These are phyloP conservation scores for Sycobia sp. DNA, from an alignment of 1,140 invertebrate genomes.

Conservation along the genomic window DNA sequence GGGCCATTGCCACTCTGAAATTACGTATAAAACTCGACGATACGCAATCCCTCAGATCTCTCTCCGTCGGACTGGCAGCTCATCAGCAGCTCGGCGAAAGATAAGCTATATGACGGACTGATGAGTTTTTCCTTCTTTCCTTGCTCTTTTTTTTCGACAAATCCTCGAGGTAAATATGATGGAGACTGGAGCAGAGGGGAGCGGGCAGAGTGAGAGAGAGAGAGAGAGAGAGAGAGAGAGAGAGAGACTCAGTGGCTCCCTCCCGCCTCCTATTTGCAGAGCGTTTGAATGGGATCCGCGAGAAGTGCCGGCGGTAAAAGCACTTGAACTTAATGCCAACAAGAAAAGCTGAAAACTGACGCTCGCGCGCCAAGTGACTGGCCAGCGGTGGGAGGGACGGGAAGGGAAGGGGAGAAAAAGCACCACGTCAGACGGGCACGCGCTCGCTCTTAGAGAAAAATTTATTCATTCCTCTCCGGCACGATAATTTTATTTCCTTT, in stretches of 20 bases:
- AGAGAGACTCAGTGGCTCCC: too few relatives aligned
- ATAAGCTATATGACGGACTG: not conserved
- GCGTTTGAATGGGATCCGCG: slow-evolving; percentile 25
- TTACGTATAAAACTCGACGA: too few relatives aligned
- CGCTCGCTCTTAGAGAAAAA: not conserved
- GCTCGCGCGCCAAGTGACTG: not conserved
- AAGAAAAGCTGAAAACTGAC: slow-evolving; percentile 30
- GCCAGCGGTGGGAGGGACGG: too few relatives aligned
- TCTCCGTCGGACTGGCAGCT: too few relatives aligned
- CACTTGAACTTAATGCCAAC: slow-evolving; percentile 32
- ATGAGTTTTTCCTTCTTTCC: too few relatives aligned
- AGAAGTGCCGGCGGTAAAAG: slow-evolving; percentile 23
- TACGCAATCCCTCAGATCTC: too few relatives aligned
- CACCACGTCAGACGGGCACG: not conserved
- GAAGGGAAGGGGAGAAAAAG: too few relatives aligned
- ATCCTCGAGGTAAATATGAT: slow-evolving; percentile 26
- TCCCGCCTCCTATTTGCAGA: slow-evolving; percentile 29
- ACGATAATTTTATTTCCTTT: too few relatives aligned
- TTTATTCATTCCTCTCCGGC: too few relatives aligned
- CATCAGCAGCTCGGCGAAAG: not conserved
- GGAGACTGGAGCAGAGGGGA: too few relatives aligned
- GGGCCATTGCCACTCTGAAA: too few relatives aligned
- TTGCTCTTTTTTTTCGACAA: slow-evolving; percentile 11
- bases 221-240: too few relatives aligned
- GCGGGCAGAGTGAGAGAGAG: not conserved